phyloP scores from a whole-genome alignment of 2,113 vertebrate species.

The Poecile atricapillus region DNA sequence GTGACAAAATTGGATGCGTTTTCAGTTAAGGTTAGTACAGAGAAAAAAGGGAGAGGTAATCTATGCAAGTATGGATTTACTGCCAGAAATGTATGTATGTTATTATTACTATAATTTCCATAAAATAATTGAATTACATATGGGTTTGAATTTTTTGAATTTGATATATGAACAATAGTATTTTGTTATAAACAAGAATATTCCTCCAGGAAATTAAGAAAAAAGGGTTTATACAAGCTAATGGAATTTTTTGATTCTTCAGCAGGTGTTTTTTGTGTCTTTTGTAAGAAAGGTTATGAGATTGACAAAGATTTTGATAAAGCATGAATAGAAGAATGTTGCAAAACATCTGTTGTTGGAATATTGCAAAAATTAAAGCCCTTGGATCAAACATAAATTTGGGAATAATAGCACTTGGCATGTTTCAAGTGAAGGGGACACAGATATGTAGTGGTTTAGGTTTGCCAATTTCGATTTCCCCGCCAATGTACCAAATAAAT shows the following conservation, averaged over 20 bases:
- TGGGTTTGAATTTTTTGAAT: background rate
- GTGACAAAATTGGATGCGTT: fast-evolving
- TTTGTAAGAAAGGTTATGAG: background rate
- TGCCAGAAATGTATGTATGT: background rate
- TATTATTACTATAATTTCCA: background rate
- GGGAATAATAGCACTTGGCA: background rate
- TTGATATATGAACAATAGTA: background rate
- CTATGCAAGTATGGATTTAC: background rate
- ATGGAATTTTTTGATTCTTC: background rate
- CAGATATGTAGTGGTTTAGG: too few relatives aligned
- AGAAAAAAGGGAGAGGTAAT: background rate
- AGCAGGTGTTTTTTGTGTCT: background rate
- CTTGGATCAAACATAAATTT: background rate
- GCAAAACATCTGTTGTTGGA: background rate
- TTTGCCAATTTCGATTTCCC: too few relatives aligned
- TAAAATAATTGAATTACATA: background rate
- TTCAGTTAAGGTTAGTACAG: background rate
- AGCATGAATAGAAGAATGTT: background rate
- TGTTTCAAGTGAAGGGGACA: background rate
- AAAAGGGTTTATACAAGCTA: background rate
- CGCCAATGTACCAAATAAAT: too few relatives aligned
- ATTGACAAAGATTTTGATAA: background rate
- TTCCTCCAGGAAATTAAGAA: background rate
- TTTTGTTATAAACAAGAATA: background rate
- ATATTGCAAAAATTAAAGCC: background rate